Percentiles rank a stretch among this genome's conserved stretches.
Evolutionary conservation across 2,113 vertebrate species (phyloP).

Genomic region (Bettongia penicillata): DNA sequence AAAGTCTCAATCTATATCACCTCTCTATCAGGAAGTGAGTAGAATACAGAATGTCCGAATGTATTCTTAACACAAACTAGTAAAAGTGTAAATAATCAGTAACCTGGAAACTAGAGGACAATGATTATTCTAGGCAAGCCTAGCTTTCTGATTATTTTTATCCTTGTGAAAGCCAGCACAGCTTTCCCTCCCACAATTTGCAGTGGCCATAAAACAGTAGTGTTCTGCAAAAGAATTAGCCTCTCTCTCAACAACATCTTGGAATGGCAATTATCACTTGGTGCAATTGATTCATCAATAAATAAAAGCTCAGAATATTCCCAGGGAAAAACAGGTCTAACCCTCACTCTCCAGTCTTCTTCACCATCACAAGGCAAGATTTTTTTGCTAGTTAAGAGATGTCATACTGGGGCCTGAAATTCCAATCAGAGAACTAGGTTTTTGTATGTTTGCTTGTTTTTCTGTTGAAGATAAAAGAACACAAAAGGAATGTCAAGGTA

Average conservation of each 20-base stretch:
- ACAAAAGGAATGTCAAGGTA: constrained; percentile 45
- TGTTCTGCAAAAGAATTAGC: constrained; percentile 58
- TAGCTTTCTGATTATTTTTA: constrained; percentile 62
- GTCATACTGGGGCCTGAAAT: constrained; percentile 52
- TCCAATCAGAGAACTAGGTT: constrained; percentile 46
- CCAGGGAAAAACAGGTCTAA: constrained; percentile 53
- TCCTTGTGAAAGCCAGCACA: constrained; percentile 41
- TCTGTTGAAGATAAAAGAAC: constrained; percentile 49
- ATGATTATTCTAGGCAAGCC: constrained; percentile 47
- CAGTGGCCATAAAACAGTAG: constrained; percentile 31
- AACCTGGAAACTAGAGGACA: constrained; percentile 40
- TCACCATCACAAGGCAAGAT: constrained; percentile 33
- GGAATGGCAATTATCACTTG: constrained; percentile 59
- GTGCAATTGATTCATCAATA: constrained; percentile 67
- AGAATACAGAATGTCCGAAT: constrained; percentile 23
- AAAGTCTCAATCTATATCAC: neutral
- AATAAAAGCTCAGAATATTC: constrained; percentile 47
- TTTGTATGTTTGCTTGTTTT: constrained; percentile 38
- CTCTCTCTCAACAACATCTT: constrained; percentile 46
- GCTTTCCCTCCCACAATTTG: constrained; percentile 56
- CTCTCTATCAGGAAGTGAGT: neutral
- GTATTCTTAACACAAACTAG: constrained; percentile 37
- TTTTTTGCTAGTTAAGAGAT: constrained; percentile 38
- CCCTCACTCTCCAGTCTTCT: neutral
- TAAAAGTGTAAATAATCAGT: constrained; percentile 1